A percentile compares a stretch with the other conserved stretches of the same genome.
Conservation (phyloP, 2,888 invertebrate species). For the Deroplatys truncata region DNA sequence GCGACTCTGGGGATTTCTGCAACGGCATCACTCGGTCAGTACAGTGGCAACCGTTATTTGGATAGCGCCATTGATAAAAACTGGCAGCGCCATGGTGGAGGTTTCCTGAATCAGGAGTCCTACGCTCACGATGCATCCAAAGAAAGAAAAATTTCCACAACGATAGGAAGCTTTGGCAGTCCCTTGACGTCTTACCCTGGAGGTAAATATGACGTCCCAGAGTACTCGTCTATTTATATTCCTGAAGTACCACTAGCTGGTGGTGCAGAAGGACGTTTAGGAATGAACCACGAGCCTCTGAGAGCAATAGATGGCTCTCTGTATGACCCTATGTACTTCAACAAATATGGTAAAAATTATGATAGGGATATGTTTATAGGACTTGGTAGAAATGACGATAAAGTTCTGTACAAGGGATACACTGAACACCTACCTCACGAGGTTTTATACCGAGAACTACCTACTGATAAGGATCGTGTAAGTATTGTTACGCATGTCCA, state of each 20-base stretch:
- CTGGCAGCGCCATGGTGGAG: neutral
- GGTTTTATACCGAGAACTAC: neutral
- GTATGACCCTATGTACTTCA: neutral
- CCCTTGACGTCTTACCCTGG: neutral
- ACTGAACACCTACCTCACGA: neutral
- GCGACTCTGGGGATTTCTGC: neutral
- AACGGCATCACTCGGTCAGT: neutral
- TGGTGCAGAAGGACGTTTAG: neutral
- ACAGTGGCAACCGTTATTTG: neutral
- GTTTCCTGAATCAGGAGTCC: neutral
- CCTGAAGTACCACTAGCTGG: neutral
- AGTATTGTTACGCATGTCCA: neutral
- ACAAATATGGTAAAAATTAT: neutral
- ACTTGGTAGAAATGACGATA: neutral
- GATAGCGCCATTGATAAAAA: neutral
- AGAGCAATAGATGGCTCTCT: neutral
- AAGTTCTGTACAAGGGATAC: neutral
- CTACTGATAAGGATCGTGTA: neutral
- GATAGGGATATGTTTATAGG: neutral
- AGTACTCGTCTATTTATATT: neutral
- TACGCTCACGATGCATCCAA: neutral
- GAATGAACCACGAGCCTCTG: neutral
- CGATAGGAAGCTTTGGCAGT: neutral
- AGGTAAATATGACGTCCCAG: neutral
- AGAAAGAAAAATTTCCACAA: neutral